Conservation (phyloP, 1,140 invertebrate genomes). For the Drosophila santomea region DNA sequence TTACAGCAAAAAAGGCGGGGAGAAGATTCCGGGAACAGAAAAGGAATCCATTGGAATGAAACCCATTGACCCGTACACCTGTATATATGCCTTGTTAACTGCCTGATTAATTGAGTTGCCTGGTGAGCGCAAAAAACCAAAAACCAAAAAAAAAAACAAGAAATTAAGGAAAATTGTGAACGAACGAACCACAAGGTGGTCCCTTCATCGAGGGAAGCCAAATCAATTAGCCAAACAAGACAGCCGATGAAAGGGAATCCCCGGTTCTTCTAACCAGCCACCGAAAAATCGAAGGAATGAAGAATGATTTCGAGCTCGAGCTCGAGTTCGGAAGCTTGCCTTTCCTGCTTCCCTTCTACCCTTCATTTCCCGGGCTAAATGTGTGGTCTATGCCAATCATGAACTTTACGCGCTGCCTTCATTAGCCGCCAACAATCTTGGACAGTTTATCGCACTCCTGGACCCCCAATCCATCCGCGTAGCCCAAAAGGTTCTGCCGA, state of each 20-base stretch:
- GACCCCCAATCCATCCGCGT: neutral
- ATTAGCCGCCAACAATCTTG: slow-evolving; percentile 65
- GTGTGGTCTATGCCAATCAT: slow-evolving; percentile 83
- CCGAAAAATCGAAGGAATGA: slow-evolving; percentile 30
- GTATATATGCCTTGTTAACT: slow-evolving; percentile 29
- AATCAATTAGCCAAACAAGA: slow-evolving; percentile 83
- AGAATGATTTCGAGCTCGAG: slow-evolving; percentile 18
- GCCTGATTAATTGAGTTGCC: slow-evolving; percentile 77
- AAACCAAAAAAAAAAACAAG: slow-evolving; percentile 13
- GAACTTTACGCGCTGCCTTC: slow-evolving; percentile 77
- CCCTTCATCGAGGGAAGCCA: slow-evolving; percentile 36
- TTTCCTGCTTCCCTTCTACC: slow-evolving; percentile 12
- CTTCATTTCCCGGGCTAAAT: slow-evolving; percentile 27
- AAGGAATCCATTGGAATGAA: slow-evolving; percentile 25
- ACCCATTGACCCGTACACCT: slow-evolving; percentile 36
- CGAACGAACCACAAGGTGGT: slow-evolving; percentile 62
- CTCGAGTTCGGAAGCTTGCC: slow-evolving; percentile 38
- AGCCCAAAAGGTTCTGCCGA: slow-evolving; percentile 28
- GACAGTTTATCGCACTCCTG: slow-evolving; percentile 50
- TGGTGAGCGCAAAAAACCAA: slow-evolving; percentile 53
- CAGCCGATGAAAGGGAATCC: slow-evolving; percentile 50
- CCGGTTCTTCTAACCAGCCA: slow-evolving; percentile 41
- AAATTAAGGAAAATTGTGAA: slow-evolving; percentile 17
- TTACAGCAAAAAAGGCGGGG: slow-evolving; percentile 40
- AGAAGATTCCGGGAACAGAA: slow-evolving; percentile 19